Evolutionary conservation across 2,888 invertebrate species (phyloP), one percentile per base, ranked within the genome.

Genomic region (Oscheius sp.): DNA sequence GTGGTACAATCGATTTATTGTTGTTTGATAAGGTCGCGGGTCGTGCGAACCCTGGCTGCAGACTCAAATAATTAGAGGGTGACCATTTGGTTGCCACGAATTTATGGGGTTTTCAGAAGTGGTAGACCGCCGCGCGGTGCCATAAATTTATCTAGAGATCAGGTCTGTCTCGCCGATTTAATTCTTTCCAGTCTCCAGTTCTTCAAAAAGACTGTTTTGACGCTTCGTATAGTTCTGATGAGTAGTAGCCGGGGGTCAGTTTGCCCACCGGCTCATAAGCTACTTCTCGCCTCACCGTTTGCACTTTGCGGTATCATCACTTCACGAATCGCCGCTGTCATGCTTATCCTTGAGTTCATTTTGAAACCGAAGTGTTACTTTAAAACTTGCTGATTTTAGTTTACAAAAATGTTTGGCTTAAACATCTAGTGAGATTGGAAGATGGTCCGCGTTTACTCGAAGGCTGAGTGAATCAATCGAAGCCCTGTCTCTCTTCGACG

Each of bases 251-350:
- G 23, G 61, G 42, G 61, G 61, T 61, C 45, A 61, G 61, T 61
- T 61, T 61, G 29, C 61, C 45, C 61, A 61, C 42, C 61, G 61
- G 61, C 61, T 61, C 61, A 39, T 61, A 61, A 45, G 61, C 61
- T 61, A 61, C 61, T 61, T 61, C 61, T 61, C 61, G 45, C 61
- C 61, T 61, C 61, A 27, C n/a, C 61, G 61, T 61, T 61, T 61
- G 61, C 61, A 61, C 61, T 61, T 45, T 29, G 42, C 61, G 61
- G 61, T 61, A 61, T 61, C 61, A 61, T 42, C 61, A 29, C 61
- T 61, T 61, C 61, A 61, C 61, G 61, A 61, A 42, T 42, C 34
- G 20, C 34, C 34, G 15, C 55, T 20, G 52, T 52, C 42, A 42
- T 42, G 42, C 42, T 42, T 42, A 42, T 42, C 42, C 42, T 12